Base-by-base conservation (phyloP, 1,140 invertebrate genomes). In the Ostrea denselamellosa region DNA sequence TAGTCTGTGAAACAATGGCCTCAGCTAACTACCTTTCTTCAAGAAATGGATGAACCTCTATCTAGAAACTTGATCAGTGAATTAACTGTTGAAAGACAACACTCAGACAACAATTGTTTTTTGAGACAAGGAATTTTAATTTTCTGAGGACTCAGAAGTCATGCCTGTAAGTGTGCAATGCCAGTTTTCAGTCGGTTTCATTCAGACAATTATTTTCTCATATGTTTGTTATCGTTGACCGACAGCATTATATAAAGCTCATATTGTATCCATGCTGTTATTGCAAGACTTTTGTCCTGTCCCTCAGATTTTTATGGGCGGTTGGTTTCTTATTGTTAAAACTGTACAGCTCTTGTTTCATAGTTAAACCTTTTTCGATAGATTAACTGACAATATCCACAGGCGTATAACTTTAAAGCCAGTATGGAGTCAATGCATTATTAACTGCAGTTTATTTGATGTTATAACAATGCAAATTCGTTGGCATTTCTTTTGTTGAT, bases 41-140 rank as follows among this genome's bases (percentile, higher is more conserved):
- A 77, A 77, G 68, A 28, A 44, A 77, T 77, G 68, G 68, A 77
- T 77, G 68, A 77, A 34, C 68, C 14, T 1, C 7, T 44, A 44
- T 77, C 25, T 25, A 77, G 68, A 77, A 77, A 77, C 28, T 9
- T 77, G 28, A 77, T 77, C 25, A 28, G 68, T 34, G 68, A 77
- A 28, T 77, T 25, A 34, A 17, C n/a, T n/a, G 7, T 17, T 77
- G 22, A 77, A 77, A 77, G 68, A 77, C 68, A 77, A 77, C 28
- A 9, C 28, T 62, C 56, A 62, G n/a, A 62, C 17, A 62, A 62
- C 17, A 14, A 77, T 77, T 77, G 68, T 77, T 68, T 68, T 44
- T 25, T 10, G 22, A 34, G 25, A 25, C 22, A 34, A 77, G 68
- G 68, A 77, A 77, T 77, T 77, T 77, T 77, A 77, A 77, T 77